phyloP scores from a whole-genome alignment of 2,888 invertebrate genomes.

The Hermaeophaga mercurialis region DNA sequence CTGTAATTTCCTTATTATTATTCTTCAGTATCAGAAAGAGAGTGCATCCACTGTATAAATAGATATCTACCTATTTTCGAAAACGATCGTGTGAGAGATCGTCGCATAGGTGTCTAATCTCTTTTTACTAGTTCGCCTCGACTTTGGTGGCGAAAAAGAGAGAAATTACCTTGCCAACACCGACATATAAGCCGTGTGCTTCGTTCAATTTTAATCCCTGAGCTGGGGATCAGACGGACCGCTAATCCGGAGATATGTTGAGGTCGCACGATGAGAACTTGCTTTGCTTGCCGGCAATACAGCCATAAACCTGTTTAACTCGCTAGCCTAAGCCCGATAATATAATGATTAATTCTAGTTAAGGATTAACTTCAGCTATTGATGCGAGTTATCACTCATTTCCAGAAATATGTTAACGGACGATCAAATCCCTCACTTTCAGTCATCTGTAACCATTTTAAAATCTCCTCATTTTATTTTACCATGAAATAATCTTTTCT shows the following conservation, averaged over 20 bases:
- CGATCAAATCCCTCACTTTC: too few relatives aligned
- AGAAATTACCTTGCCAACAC: slow-evolving; percentile 51
- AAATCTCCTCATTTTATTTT: too few relatives aligned
- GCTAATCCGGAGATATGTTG: slow-evolving; percentile 71
- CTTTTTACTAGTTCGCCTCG: slow-evolving; percentile 19
- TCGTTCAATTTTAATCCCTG: slow-evolving; percentile 46
- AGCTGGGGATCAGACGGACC: slow-evolving; percentile 58
- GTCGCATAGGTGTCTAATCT: slow-evolving; percentile 23
- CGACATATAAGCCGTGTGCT: slow-evolving; percentile 42
- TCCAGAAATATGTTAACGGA: slow-evolving; percentile 50
- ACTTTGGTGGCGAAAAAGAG: slow-evolving; percentile 33
- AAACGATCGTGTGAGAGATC: slow-evolving; percentile 7
- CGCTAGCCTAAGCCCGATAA: slow-evolving; percentile 55
- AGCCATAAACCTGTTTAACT: slow-evolving; percentile 52
- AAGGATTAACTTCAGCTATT: slow-evolving; percentile 57
- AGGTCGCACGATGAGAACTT: slow-evolving; percentile 61
- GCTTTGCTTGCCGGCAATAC: slow-evolving; percentile 44
- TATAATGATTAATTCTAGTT: slow-evolving; percentile 57
- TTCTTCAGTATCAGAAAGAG: too few relatives aligned
- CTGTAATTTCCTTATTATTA: too few relatives aligned
- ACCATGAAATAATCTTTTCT: too few relatives aligned
- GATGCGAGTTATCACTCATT: slow-evolving; percentile 57
- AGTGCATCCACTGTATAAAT: too few relatives aligned
- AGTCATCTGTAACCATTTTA: too few relatives aligned
- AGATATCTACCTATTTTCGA: too few relatives aligned